Base-by-base conservation (phyloP, 2,888 invertebrate genomes). In the Imbricaverruca yamaguchii region DNA sequence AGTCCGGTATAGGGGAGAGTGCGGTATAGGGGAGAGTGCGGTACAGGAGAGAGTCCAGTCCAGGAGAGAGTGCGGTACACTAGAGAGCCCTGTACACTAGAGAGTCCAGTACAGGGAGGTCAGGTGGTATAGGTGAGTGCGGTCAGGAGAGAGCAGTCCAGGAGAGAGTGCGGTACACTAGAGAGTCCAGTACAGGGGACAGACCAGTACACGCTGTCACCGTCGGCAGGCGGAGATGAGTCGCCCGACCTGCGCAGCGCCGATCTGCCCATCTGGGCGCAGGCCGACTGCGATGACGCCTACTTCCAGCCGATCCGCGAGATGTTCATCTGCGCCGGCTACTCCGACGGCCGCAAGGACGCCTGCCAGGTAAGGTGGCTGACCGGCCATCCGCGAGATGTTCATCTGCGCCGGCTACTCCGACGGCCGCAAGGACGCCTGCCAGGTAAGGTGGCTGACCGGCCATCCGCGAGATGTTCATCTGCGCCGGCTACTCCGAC, bases 301-400 rank as follows among this genome's bases (percentile, higher is more conserved):
- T 96, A 96, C 88, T 95, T 95, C 88, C 96, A 96, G 86, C 95
- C 95, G 0, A 96, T 96, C 84, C 95, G 94, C 0, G 92, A 93
- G 82, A 96, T 96, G 85, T 96, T 96, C 88, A 89, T 96, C 82
- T 96, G 96, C 86, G 96, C 96, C 21, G 96, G 96, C n/a, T 94
- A 94, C 87, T 95, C 95, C 86, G 90, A 91, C 23, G 96, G 96
- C 0, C 96, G 96, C 0, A 92, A 92, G 83, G 94, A 94, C 87
- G 93, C 93, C 11, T 94, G 94, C 86, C 94, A 94, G 94, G 95
- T 95, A 89, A 90, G 84, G 3, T 21, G 53, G 39, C 39, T 80
- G 18, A 39, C 80, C 25, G 39, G 39, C 13, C 13, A 18, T 18
- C 18, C 57, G 39, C 57, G 39, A 39, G 2, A 39, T 39, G 39